Evolutionary conservation across 2,888 invertebrate species (phyloP).

Genomic region (Rambutsinella grinnellia): DNA sequence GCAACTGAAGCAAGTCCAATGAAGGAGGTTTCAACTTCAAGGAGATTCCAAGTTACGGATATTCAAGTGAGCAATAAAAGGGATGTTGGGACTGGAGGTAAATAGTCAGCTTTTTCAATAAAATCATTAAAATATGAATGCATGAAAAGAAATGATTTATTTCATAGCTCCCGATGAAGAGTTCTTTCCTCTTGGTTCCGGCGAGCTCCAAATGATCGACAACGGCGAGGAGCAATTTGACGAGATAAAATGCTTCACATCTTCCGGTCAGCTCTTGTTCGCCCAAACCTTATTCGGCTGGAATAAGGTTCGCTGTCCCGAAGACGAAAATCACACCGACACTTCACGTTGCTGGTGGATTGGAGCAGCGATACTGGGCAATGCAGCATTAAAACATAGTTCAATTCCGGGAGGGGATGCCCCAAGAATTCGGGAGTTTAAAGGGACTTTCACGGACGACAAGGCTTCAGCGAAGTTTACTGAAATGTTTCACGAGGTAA

Average conservation of each 20-base stretch:
- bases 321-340: slow-evolving; percentile 34
- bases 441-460: slow-evolving; percentile 42
- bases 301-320: slow-evolving; percentile 36
- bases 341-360: slow-evolving; percentile 56
- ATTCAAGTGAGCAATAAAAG: slow-evolving; percentile 42
- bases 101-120: neutral
- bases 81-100: slow-evolving; percentile 44
- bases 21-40: slow-evolving; percentile 7
- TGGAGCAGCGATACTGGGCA: slow-evolving; percentile 51
- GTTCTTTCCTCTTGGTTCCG: slow-evolving; percentile 37
- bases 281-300: slow-evolving; percentile 38
- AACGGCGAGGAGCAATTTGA: slow-evolving; percentile 48
- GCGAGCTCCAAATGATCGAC: slow-evolving; percentile 30
- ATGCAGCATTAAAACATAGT: slow-evolving; percentile 19
- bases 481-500: slow-evolving; percentile 53
- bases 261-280: slow-evolving; percentile 36
- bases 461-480: slow-evolving; percentile 48
- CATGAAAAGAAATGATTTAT: too few species aligned
- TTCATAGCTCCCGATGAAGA: slow-evolving; percentile 44
- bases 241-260: slow-evolving; percentile 35
- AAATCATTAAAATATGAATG: too few species aligned
- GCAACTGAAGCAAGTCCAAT: neutral
- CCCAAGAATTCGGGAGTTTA: slow-evolving; percentile 53
- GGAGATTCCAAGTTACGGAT: slow-evolving; percentile 24
- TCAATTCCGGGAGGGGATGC: too few species aligned